Evolutionary conservation across 2,888 invertebrate genomes (phyloP), one percentile per base, ranked within the genome.

Genomic region (Tetranychus piercei): DNA sequence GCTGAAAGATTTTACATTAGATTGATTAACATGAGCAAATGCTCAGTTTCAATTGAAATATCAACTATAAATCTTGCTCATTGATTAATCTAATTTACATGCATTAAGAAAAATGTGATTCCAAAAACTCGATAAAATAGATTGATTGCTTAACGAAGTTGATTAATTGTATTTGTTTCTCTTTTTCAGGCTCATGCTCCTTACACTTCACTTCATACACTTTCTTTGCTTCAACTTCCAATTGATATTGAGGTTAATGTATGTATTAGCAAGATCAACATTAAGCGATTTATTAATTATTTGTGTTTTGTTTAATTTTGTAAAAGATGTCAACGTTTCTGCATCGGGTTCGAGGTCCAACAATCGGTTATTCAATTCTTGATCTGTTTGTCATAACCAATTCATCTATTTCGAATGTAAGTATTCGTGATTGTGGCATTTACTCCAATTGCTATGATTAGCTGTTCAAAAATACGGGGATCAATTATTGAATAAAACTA

Each of bases 371-470:
- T 65, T 77, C 77, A 15, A 77, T 76, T 73, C 73, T 76, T 55
- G 77, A 77, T 74, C 70, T 77, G 15, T 77, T 77, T 73, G 77
- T 76, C 20, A 71, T 77, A n/a, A 77, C 77, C 6, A 77, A 77
- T 71, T 77, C 77, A 34, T 73, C 73, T 15, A 77, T 77, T 64
- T 77, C 77, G 20, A 77, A 77, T 45, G 77, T 77, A 74, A 77
- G 77, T 72, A 23, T 70, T 69, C 73, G 9, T 34, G 43, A 22
- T 34, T 20, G 23, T 34, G 20, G 23, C 7, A 11, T 70, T 70
- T 70, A 4, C 15, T 64, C 65, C 2, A 15, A 64, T 64, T 64
- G 15, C 4, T 6, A 64, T 2, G 65, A 3, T 4, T 15, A 6
- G 65, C n/a, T 67, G n/a, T 2, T 67, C 5, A 67, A 67, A 11